phyloP scores from a whole-genome alignment of 2,113 vertebrate species.

The Calypte anna region DNA sequence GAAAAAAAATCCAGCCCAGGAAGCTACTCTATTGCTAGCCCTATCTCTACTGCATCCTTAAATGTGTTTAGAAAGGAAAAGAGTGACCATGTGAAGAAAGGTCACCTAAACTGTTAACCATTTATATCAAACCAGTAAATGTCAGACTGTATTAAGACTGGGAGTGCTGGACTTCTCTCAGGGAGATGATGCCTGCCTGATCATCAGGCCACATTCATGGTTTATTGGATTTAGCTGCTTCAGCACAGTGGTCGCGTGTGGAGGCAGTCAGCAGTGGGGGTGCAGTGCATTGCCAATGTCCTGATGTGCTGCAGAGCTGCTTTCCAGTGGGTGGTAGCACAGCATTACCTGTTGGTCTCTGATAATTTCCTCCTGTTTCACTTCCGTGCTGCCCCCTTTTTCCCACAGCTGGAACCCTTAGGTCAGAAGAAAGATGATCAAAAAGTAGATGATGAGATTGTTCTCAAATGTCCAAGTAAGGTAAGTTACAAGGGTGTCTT shows the following conservation, averaged over 20 bases:
- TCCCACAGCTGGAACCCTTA: conserved; percentile 75
- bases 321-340: not conserved
- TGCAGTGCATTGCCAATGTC: not conserved
- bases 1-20: too few relatives aligned
- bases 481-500: conserved; percentile 41
- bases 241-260: not conserved
- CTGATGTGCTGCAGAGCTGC: not conserved
- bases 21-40: not conserved
- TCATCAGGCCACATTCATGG: not conserved
- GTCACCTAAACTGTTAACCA: not conserved
- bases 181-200: not conserved
- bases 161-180: not conserved
- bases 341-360: not conserved
- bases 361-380: not conserved
- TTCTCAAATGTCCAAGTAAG: conserved; percentile 68
- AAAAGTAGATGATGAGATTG: conserved; percentile 13
- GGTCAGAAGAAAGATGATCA: conserved; percentile 63
- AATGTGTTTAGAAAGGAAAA: not conserved
- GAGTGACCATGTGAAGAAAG: not conserved
- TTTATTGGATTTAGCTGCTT: not conserved
- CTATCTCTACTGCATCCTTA: not conserved
- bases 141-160: not conserved
- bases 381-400: not conserved
- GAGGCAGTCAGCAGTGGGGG: not conserved
- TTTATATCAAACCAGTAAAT: not conserved